Evolutionary conservation across 1,140 invertebrate species (phyloP), one percentile per base, ranked within the genome.

Genomic region (Dinoponera quadriceps): DNA sequence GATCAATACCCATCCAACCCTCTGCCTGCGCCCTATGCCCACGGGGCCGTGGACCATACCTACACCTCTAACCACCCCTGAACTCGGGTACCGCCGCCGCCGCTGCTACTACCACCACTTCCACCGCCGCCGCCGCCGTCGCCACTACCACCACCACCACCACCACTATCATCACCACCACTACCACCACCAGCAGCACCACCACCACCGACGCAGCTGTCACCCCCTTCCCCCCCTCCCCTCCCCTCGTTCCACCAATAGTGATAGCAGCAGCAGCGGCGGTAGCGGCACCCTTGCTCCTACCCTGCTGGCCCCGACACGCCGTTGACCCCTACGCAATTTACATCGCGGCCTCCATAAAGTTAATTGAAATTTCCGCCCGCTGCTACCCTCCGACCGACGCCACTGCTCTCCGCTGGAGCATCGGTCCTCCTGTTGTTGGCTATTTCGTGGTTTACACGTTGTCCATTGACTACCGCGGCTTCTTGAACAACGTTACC

Each of bases 1-100:
- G 90, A 92, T 92, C 91, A 92, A 92, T 92, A 92, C 89, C 87
- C 84, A 91, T 90, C 89, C 87, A 87, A 90, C 85, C 78, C 85
- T 84, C 87, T 84, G 82, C 85, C 88, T 86, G 83, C 88, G 63
- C 88, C 83, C 85, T 82, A 83, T 87, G 77, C 85, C 85, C 82
- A 89, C 82, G 88, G 87, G 82, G 85, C 83, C 77, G 72, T 85
- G 82, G 85, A 87, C 88, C 88, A 85, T 89, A 65, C 85, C 85
- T 87, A 89, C 72, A 88, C 78, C 82, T 87, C 87, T 83, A 83
- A 85, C 87, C 83, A 85, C 87, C 84, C 84, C 63, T 85, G 80
- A 87, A 88, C 84, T 88, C 86, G 69, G 55, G 75, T 63, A 69
- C 27, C 33, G 27, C 25, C 63, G n/a, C 48, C 57, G 18, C 38